Conservation (phyloP, 1,140 invertebrate genomes). For the Cotesia vestalis region DNA sequence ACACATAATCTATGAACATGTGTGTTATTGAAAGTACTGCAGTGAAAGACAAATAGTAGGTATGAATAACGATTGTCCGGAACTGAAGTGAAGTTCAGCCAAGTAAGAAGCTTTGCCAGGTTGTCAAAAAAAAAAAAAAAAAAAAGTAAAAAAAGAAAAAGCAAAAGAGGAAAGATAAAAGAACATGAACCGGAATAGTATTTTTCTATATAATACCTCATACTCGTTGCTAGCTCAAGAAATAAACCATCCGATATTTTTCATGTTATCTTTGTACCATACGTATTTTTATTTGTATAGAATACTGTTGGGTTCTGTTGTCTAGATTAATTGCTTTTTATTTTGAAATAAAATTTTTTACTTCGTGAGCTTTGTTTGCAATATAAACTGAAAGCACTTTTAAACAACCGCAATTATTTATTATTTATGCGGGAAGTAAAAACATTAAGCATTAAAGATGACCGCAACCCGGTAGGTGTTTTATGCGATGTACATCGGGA, state of each 20-base stretch:
- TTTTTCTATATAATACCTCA: no score
- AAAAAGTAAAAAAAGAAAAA: no score
- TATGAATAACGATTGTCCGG: slow-evolving; percentile 3
- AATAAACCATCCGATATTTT: no score
- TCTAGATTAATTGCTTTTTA: no score
- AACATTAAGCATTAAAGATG: slow-evolving; percentile 10
- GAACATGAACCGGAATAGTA: background rate
- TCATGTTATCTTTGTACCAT: no score
- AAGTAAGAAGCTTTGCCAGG: slow-evolving; percentile 5
- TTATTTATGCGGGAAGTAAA: background rate
- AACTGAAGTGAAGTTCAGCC: slow-evolving; percentile 7
- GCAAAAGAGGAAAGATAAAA: background rate
- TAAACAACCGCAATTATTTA: background rate
- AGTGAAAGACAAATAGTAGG: slow-evolving; percentile 3
- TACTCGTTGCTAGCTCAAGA: no score
- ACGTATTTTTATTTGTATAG: no score
- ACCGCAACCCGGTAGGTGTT: slow-evolving; percentile 6
- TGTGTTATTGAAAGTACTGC: slow-evolving; percentile 8
- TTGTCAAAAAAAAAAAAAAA: background rate
- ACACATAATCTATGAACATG: background rate
- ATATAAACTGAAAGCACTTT: background rate
- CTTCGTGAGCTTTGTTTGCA: background rate
- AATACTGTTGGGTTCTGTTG: no score
- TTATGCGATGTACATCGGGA: background rate
- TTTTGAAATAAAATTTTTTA: no score